Evolutionary conservation across 2,113 vertebrate genomes (phyloP), one percentile per base, ranked within the genome.

Genomic region (Theropithecus gelada): DNA sequence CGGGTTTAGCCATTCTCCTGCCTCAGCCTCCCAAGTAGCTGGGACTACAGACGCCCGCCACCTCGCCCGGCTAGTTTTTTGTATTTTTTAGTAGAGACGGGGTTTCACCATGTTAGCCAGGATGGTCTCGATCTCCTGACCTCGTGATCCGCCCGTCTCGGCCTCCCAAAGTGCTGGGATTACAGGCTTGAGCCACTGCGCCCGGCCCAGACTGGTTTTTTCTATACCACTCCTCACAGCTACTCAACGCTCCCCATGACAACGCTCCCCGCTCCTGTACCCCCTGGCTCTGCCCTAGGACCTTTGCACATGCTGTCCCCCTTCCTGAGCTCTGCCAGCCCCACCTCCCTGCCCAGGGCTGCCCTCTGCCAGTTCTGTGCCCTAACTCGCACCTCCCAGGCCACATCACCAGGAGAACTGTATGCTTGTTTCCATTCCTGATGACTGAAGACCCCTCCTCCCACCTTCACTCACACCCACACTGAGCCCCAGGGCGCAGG

Each of bases 381-480:
- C n/a, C 48, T 27, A 66, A 43, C 45, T 66, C 61, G 35, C 32
- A 50, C 94, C 43, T 57, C 59, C 57, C 8, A 4, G 85, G 14
- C 30, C 43, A 40, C 0, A 2, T 25, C 87, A 20, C 0, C 0
- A 57, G 32, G 30, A 38, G n/a, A 85, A 20, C 1, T 20, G 45
- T 45, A 79, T 45, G 40, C 43, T 84, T 13, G 30, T 35, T 75
- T 32, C 61, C 17, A 6, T 0, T 43, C 22, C 48, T 79, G 2
- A 64, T 50, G 38, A 66, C 32, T 20, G 32, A 25, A 72, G n/a
- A 27, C 2, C n/a, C 5, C 82, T 43, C 61, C 57, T 32, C 16
- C 23, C 8, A 0, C 1, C 30, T 27, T 27, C 23, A 8, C 25
- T 43, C 6, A 45, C 10, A 18, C 14, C 16, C 20, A 7, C 32